phyloP scores from a whole-genome alignment of 2,888 invertebrate species.

The Calephelis perditalis region DNA sequence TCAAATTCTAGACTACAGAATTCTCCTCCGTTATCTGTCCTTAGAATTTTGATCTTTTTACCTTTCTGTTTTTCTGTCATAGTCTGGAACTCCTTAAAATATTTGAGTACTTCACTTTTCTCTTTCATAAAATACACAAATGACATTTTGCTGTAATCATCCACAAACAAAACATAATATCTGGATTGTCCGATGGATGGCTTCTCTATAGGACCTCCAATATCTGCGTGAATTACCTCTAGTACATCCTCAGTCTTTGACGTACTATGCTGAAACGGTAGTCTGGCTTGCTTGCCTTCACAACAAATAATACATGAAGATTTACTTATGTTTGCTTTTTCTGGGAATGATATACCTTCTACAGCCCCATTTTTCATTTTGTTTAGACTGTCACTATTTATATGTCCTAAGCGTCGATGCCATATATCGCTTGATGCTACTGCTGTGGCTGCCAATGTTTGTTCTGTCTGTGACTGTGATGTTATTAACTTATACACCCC shows the following conservation, averaged over 20 bases:
- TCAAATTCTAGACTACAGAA: constrained; percentile 14
- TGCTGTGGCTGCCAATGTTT: neutral
- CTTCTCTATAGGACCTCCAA: constrained; percentile 11
- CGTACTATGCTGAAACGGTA: constrained; percentile 16
- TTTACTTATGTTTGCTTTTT: constrained; percentile 17
- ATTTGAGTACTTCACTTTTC: neutral
- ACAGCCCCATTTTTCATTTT: constrained; percentile 24
- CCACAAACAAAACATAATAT: constrained; percentile 5
- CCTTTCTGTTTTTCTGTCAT: constrained; percentile 15
- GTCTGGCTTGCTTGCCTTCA: constrained; percentile 22
- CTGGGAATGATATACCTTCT: constrained; percentile 18
- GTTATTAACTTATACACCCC: constrained; percentile 26
- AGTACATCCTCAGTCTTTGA: neutral
- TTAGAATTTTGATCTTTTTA: constrained; percentile 14
- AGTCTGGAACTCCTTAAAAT: constrained; percentile 10
- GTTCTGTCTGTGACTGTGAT: too few species aligned
- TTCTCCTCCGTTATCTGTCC: constrained; percentile 18
- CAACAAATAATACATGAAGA: constrained; percentile 20
- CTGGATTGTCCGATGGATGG: neutral
- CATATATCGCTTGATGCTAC: constrained; percentile 14
- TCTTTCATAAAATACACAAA: constrained; percentile 7
- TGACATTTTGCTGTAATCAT: constrained; percentile 2
- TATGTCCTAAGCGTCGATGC: constrained; percentile 24
- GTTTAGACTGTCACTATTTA: constrained; percentile 23
- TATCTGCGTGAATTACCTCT: constrained; percentile 2